phyloP scores from a whole-genome alignment of 2,113 vertebrate genomes.

The Murina feae region DNA sequence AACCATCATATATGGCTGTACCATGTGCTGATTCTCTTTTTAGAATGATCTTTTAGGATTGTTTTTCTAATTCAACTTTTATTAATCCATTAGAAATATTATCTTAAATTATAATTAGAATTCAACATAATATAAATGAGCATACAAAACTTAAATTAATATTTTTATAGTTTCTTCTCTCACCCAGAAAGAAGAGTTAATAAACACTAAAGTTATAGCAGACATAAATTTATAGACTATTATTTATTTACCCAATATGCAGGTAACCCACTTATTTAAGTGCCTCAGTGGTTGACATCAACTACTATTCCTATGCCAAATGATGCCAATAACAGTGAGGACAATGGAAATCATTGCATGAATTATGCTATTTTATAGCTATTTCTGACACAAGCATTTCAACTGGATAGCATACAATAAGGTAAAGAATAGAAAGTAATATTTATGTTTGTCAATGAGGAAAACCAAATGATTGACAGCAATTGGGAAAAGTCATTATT shows the following conservation, averaged over 20 bases:
- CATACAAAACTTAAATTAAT: background rate
- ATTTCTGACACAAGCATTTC: background rate
- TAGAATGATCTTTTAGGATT: background rate
- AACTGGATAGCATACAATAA: background rate
- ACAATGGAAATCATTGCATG: background rate
- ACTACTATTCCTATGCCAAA: background rate
- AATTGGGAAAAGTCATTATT: background rate
- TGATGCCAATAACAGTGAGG: background rate
- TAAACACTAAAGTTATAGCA: background rate
- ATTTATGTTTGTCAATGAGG: background rate
- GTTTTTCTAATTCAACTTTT: background rate
- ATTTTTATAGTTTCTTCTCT: background rate
- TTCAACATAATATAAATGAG: background rate
- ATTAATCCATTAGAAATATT: constrained; percentile 21
- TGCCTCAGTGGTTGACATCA: background rate
- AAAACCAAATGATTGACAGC: background rate
- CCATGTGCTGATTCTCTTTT: background rate
- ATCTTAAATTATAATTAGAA: background rate
- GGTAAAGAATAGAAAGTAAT: background rate
- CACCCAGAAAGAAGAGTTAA: background rate
- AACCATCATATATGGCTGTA: background rate
- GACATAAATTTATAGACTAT: background rate
- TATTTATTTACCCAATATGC: background rate
- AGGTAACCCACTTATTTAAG: background rate
- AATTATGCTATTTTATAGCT: background rate